Base-by-base conservation (phyloP, 2,113 vertebrate genomes). In the Corythornis madagascariensis region DNA sequence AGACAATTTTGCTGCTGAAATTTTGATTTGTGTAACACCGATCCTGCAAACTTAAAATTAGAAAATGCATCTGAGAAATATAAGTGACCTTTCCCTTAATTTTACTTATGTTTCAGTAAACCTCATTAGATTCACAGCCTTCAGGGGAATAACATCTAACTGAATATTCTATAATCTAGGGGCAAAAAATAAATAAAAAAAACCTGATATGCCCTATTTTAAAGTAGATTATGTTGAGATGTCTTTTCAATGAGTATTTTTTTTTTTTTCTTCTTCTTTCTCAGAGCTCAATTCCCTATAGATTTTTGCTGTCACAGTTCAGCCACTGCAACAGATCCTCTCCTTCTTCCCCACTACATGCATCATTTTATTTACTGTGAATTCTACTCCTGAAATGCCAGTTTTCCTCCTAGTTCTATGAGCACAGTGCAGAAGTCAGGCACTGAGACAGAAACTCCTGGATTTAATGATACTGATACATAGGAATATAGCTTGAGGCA, bases 101-200 rank as follows among this genome's bases (percentile, higher is more conserved):
- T 83, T 87, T 53, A n/a, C 65, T 55, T 28, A 6, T 14, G 15
- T 81, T 85, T 64, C 61, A 78, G 35, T 16, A 56, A 75, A 55
- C 15, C 33, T 50, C 16, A 13, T 65, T 31, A 60, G 33, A 67
- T 86, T 81, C 65, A 19, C 42, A 89, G 26, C 16, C n/a, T 83
- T 77, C 13, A 16, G 42, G 8, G 22, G 9, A 73, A 4, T 29
- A 59, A 29, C 3, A 64, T 2, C 16, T n/a, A 77, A 20, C 9
- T 20, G 47, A 67, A 38, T 65, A 43, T 31, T 77, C 20, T 21
- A 45, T 17, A 88, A 86, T 48, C 77, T 22, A 28, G 47, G 4
- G 6, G 1, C 2, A 26, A 61, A 42, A 16, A 14, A 2, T 25
- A 66, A 42, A 26, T 52, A 42, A 16, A 14, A 2, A 2, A 29